phyloP scores from a whole-genome alignment of 2,797 vertebrate species.

The Menidia menidia region DNA sequence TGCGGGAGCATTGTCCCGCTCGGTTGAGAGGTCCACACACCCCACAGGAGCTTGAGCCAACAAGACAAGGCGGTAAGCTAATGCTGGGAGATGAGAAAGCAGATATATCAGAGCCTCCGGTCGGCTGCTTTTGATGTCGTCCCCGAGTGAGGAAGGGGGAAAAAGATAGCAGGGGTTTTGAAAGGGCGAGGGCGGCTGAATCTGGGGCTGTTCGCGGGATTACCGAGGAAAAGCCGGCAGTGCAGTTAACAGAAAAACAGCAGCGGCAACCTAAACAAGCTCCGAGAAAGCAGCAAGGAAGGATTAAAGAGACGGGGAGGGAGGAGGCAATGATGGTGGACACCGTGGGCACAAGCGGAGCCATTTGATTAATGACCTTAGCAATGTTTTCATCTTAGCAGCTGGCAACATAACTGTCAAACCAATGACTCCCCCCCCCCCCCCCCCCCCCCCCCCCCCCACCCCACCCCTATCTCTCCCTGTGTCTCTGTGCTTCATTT shows the following conservation, averaged over 20 bases:
- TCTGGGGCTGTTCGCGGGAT: slow-evolving; percentile 58
- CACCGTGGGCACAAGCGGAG: slow-evolving; percentile 39
- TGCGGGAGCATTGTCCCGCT: not conserved
- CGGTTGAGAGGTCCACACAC: slow-evolving; percentile 18
- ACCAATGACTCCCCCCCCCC: slow-evolving; percentile 12
- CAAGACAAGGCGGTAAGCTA: slow-evolving; percentile 38
- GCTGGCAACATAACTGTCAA: slow-evolving; percentile 19
- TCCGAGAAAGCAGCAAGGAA: slow-evolving; percentile 40
- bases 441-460: not conserved
- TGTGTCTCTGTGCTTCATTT: not conserved
- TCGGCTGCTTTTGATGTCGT: slow-evolving; percentile 51
- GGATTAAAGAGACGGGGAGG: slow-evolving; percentile 56
- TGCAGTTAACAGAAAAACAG: slow-evolving; percentile 61
- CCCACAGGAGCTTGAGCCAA: slow-evolving; percentile 31
- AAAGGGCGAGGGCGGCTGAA: not conserved
- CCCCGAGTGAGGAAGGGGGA: slow-evolving; percentile 11
- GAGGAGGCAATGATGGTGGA: slow-evolving; percentile 55
- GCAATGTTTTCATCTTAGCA: slow-evolving; percentile 48
- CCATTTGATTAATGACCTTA: slow-evolving; percentile 62
- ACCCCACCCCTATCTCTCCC: not conserved
- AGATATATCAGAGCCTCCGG: slow-evolving; percentile 48
- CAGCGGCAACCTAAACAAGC: slow-evolving; percentile 49
- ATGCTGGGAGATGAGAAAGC: slow-evolving; percentile 54
- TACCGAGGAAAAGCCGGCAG: slow-evolving; percentile 52
- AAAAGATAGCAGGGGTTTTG: slow-evolving; percentile 9